Base-by-base conservation (phyloP, 2,113 vertebrate species). In the Heloderma charlesbogerti region DNA sequence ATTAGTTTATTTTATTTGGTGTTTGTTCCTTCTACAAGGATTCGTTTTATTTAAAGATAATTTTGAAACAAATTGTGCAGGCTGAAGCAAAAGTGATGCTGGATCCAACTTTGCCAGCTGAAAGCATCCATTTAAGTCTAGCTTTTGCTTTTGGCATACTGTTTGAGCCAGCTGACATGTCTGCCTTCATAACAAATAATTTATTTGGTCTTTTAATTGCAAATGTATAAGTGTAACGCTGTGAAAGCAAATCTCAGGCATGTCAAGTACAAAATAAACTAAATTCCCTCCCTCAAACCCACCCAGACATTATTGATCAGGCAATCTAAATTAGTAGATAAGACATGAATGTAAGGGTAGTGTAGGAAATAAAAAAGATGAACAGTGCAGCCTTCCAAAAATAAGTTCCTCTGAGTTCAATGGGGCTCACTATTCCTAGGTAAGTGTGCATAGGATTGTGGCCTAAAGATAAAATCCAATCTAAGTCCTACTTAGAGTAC, bases 161-260 rank as follows among this genome's bases (percentile, higher is more conserved):
- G 22, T 83, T 86, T 95, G 0, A 0, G 82, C 22, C 67, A 78
- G 87, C 31, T 69, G 60, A 88, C 31, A 15, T 88, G 16, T 72
- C 71, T 87, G n/a, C 66, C 86, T 45, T 43, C 20, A n/a, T 79
- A 79, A 67, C 75, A 67, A 80, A 54, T 87, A 72, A 88, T 45
- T 80, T 88, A 69, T 48, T 69, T 20, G 77, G 40, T 69, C 48
- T 88, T 80, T 51, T 31, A 80, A 80, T 69, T 80, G 31, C 37
- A 69, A 80, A 80, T n/a, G 9, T 48, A 9, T 16, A 12, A 51
- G 31, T 7, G 4, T 43, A 43, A 75, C 16, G 16, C 34, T 66
- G 29, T n/a, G 74, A 78, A 79, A 88, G 57, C 43, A 80, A 48
- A 9, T 67, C 75, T 48, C 43, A 48, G n/a, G 22, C 25, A 34